Percentiles rank a stretch among this genome's conserved stretches.
Evolutionary conservation across 1,140 invertebrate species (phyloP).

Genomic region (Cydia pomonella): DNA sequence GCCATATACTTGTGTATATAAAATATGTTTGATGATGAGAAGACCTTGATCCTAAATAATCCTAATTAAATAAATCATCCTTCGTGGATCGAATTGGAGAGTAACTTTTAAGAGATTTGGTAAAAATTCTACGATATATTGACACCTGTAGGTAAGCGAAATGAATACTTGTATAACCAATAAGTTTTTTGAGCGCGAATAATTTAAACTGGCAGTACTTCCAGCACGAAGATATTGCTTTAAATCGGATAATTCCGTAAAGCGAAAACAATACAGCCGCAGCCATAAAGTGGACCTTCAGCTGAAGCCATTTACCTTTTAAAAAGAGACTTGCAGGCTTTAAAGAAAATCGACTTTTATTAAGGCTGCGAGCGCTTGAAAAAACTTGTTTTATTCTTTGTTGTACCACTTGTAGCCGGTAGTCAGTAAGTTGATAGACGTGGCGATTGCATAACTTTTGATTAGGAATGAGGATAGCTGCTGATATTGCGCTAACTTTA

Average conservation of each 20-base stretch:
- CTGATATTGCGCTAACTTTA: too few species aligned
- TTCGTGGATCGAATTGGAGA: too few species aligned
- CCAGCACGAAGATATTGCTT: neutral
- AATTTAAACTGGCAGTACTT: neutral
- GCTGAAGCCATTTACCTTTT: slow-evolving; percentile 14
- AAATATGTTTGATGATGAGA: too few species aligned
- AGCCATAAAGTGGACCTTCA: slow-evolving; percentile 11
- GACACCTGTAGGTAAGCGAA: neutral
- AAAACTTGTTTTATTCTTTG: neutral
- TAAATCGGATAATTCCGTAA: slow-evolving; percentile 3
- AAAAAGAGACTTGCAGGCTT: neutral
- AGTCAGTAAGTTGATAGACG: too few species aligned
- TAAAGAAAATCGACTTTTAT: neutral
- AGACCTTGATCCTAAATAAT: too few species aligned
- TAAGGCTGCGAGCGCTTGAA: neutral
- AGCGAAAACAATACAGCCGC: neutral
- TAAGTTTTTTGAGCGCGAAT: neutral
- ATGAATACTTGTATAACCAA: neutral
- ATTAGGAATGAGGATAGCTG: too few species aligned
- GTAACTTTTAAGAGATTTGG: too few species aligned
- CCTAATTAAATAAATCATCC: too few species aligned
- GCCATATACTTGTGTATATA: too few species aligned
- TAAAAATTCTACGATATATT: too few species aligned
- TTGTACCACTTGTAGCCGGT: too few species aligned
- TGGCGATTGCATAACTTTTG: too few species aligned